Conservation (phyloP, 2,888 invertebrate genomes). For the Polydrusus tereticollis region DNA sequence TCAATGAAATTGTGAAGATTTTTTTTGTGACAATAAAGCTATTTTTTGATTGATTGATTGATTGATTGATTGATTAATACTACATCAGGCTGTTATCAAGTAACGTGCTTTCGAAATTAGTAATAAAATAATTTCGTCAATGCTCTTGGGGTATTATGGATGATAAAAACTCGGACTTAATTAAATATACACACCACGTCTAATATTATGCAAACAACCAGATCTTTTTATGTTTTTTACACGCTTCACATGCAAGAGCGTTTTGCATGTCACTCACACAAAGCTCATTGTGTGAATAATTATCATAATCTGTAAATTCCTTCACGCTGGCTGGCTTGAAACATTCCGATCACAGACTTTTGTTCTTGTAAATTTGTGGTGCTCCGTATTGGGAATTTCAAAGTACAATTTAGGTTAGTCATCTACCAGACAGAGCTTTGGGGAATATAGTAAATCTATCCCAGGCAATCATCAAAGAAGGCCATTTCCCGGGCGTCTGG, state of each 20-base stretch:
- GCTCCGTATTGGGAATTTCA: neutral
- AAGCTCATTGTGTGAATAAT: constrained; percentile 20
- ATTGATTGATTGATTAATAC: too few relatives aligned
- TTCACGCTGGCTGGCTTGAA: constrained; percentile 8
- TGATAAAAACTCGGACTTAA: too few relatives aligned
- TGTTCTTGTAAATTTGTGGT: constrained; percentile 11
- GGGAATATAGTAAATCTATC: too few relatives aligned
- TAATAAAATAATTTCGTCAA: neutral
- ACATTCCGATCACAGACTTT: constrained; percentile 5
- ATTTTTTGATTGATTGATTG: too few relatives aligned
- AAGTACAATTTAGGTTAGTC: too few relatives aligned
- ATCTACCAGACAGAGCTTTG: too few relatives aligned
- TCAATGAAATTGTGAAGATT: too few relatives aligned
- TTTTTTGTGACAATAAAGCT: too few relatives aligned
- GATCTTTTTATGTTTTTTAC: neutral
- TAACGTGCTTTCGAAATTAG: neutral
- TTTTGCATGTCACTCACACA: constrained; percentile 11
- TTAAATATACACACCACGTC: neutral
- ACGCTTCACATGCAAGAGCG: constrained; percentile 18
- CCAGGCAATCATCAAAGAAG: too few relatives aligned
- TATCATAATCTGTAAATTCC: constrained; percentile 12
- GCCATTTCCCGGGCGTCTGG: too few relatives aligned
- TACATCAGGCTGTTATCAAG: too few relatives aligned
- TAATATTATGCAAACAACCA: neutral
- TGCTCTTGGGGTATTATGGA: too few relatives aligned